These are phyloP conservation scores for Drosophila neonasuta DNA, from an alignment of 2,888 invertebrate genomes.

Conservation along the genomic window DNA sequence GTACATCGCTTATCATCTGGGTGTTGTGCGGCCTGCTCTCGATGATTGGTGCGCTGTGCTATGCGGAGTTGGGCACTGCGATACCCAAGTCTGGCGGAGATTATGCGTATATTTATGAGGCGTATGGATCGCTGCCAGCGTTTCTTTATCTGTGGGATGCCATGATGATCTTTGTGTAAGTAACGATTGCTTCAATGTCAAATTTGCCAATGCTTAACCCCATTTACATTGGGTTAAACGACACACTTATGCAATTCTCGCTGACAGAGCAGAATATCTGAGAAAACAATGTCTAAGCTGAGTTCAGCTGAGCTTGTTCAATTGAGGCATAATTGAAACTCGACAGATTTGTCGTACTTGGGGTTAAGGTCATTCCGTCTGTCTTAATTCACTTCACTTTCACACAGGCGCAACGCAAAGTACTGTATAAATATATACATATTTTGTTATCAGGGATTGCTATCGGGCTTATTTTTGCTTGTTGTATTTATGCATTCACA, in stretches of 20 bases:
- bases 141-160: slow-evolving; percentile 98
- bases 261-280: slow-evolving; percentile 8
- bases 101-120: slow-evolving; percentile 97
- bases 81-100: slow-evolving; percentile 98
- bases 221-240: slow-evolving; percentile 28
- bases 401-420: background rate
- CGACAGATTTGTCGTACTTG: slow-evolving; percentile 13
- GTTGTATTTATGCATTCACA: slow-evolving; percentile 20
- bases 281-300: slow-evolving; percentile 12
- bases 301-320: slow-evolving; percentile 11
- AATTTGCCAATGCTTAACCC: slow-evolving; percentile 17
- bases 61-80: slow-evolving; percentile 93
- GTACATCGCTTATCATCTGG: slow-evolving; percentile 94
- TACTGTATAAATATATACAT: background rate
- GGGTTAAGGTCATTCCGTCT: slow-evolving; percentile 26
- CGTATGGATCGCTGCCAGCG: slow-evolving; percentile 94
- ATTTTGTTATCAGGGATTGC: slow-evolving; percentile 30
- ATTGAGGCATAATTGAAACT: slow-evolving; percentile 39
- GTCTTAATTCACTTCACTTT: slow-evolving; percentile 42
- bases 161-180: slow-evolving; percentile 97
- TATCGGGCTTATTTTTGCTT: slow-evolving; percentile 9
- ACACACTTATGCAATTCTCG: slow-evolving; percentile 22
- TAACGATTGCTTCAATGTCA: slow-evolving; percentile 54
- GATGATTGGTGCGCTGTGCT: slow-evolving; percentile 96
- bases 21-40: slow-evolving; percentile 93